phyloP scores from a whole-genome alignment of 2,888 invertebrate genomes.

The Eilema sororculum region DNA sequence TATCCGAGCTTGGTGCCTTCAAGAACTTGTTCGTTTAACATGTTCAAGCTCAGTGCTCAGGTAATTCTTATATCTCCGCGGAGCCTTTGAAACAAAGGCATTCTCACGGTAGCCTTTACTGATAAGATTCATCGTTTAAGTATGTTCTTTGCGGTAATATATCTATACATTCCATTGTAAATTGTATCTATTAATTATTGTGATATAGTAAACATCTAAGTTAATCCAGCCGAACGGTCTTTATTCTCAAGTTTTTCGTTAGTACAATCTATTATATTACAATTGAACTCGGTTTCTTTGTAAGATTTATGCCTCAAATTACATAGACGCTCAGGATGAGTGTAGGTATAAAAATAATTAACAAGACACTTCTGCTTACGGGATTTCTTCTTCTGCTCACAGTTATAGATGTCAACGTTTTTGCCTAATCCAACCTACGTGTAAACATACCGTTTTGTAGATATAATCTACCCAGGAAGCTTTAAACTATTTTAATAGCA shows the following conservation, averaged over 20 bases:
- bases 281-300: background rate
- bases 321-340: too few species aligned
- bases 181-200: background rate
- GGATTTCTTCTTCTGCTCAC: too few species aligned
- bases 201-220: background rate
- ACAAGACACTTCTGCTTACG: background rate
- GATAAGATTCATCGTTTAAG: background rate
- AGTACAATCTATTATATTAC: too few species aligned
- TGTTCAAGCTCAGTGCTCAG: background rate
- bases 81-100: background rate
- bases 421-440: conserved; percentile 16
- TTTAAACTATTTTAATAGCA: conserved; percentile 54
- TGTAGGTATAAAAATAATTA: background rate
- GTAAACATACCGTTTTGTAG: conserved; percentile 30
- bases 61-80: background rate
- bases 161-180: background rate
- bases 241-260: background rate
- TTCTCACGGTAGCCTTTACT: background rate
- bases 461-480: conserved; percentile 63
- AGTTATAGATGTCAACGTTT: conserved; percentile 8
- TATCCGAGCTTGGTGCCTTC: background rate
- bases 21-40: background rate
- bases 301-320: background rate
- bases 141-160: background rate
- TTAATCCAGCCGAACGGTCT: background rate